Base-by-base conservation (phyloP, 1,140 invertebrate genomes). In the Scaptomyza hsui region DNA sequence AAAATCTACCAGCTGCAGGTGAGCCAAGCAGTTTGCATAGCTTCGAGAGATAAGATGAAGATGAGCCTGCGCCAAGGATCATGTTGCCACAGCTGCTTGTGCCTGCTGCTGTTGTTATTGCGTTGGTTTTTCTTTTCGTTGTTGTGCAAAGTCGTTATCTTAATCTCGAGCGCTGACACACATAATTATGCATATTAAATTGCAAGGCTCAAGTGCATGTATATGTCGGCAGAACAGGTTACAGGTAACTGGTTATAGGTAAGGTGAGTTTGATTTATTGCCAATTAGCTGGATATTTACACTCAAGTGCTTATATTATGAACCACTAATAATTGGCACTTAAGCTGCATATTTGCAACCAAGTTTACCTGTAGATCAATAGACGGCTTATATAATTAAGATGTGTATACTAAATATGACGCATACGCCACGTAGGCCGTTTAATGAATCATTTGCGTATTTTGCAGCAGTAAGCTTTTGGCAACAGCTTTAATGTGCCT, bases 181-280 rank as follows among this genome's bases (percentile, higher is more conserved):
- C 55, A 57, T 70, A 65, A 74, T 86, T 86, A 85, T 79, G 80
- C 72, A 80, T 65, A 80, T 83, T 86, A 86, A 68, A 48, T 73
- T 63, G 76, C 75, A 71, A 48, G 81, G 48, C 47, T 70, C 65
- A 39, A 64, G 60, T 68, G 72, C 69, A 67, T 72, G 60, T 68
- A 75, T 62, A 68, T 37, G 79, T 47, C 39, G 18, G 42, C 37
- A 51, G 7, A 10, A 4, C 26, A 6, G 26, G 26, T 29, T 9
- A 9, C 7, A 7, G 26, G 6, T 29, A 10, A 9, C 26, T 29
- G 6, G 7, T 29, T 1, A 41, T 37, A 53, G 61, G 61, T 59
- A 69, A 75, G 65, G 49, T 48, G 59, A 64, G 56, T 62, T 57
- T 64, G 69, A 81, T 81, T 75, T 81, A 86, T 86, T 75, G 71